Percentiles rank a stretch among this genome's conserved stretches.
Conservation (phyloP, 2,113 vertebrate species). For the Alaudala cheleensis region DNA sequence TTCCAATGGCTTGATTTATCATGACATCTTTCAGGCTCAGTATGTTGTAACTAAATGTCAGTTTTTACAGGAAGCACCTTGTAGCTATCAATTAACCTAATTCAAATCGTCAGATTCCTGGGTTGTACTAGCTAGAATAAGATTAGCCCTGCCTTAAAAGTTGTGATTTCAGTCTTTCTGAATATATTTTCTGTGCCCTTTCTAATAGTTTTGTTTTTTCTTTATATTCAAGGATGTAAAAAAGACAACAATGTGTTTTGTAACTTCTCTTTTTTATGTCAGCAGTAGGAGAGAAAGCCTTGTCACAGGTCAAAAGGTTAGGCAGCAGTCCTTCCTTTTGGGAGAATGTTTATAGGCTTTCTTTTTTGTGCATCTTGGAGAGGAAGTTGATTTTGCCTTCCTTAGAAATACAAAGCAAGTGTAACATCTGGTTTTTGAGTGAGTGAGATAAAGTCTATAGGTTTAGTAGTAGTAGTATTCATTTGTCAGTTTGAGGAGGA, state of each 20-base stretch:
- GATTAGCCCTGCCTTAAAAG: neutral
- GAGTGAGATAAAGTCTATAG: neutral
- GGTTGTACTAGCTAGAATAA: neutral
- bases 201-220: neutral
- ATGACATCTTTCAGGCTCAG: neutral
- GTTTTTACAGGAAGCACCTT: neutral
- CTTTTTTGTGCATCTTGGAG: neutral
- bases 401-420: neutral
- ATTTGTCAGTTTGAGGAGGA: neutral
- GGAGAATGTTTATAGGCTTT: neutral
- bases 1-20: neutral
- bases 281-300: neutral
- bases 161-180: neutral
- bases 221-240: neutral
- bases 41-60: neutral
- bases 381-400: conserved; percentile 32
- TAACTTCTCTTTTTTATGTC: neutral
- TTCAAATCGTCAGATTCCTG: neutral
- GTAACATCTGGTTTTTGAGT: neutral
- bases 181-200: neutral
- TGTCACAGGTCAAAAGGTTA: conserved; percentile 11
- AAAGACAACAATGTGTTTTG: neutral
- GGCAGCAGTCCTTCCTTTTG: conserved; percentile 35
- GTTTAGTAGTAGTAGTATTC: neutral
- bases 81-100: neutral